These are phyloP conservation scores for Theonella swinhoei DNA, from an alignment of 37 sponge, comb jelly and placozoan species.

Conservation along the genomic window DNA sequence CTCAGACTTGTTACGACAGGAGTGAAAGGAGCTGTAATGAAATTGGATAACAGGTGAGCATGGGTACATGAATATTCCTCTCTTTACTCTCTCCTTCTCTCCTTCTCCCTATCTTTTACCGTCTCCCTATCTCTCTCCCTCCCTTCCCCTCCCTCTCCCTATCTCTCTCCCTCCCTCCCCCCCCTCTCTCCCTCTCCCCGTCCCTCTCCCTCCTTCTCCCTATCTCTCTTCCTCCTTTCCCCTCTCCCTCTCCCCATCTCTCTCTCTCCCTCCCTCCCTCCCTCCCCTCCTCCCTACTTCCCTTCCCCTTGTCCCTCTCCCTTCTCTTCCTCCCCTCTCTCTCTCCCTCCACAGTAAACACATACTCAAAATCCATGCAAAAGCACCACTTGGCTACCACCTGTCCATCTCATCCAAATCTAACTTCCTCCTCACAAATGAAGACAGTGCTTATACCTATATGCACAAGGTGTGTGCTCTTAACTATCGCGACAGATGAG, in stretches of 20 bases:
- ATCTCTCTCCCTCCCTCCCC: background rate
- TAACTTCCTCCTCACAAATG: slow-evolving; percentile 46
- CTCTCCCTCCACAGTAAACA: slow-evolving; percentile 66
- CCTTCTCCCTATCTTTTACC: too few relatives aligned
- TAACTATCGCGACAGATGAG: background rate
- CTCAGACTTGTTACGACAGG: slow-evolving; percentile 59
- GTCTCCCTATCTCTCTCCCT: too few relatives aligned
- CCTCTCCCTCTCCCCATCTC: too few relatives aligned
- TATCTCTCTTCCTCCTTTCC: too few relatives aligned
- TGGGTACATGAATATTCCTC: background rate
- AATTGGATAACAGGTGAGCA: slow-evolving; percentile 66
- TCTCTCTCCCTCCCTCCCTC: slow-evolving; percentile 26
- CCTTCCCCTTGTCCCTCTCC: too few relatives aligned
- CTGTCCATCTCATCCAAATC: slow-evolving; percentile 59
- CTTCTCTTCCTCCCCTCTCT: too few relatives aligned
- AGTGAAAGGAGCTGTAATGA: slow-evolving; percentile 17
- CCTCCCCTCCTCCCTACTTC: too few relatives aligned
- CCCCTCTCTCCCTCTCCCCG: background rate
- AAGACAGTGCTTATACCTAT: slow-evolving; percentile 24
- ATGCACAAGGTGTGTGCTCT: slow-evolving; percentile 47
- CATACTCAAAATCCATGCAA: slow-evolving; percentile 46
- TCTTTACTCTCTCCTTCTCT: background rate
- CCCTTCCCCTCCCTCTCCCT: background rate
- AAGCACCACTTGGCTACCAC: slow-evolving; percentile 66
- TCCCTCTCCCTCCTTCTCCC: too few relatives aligned